Evolutionary conservation across 2,888 invertebrate species (phyloP).

Genomic region (Nebria salina): DNA sequence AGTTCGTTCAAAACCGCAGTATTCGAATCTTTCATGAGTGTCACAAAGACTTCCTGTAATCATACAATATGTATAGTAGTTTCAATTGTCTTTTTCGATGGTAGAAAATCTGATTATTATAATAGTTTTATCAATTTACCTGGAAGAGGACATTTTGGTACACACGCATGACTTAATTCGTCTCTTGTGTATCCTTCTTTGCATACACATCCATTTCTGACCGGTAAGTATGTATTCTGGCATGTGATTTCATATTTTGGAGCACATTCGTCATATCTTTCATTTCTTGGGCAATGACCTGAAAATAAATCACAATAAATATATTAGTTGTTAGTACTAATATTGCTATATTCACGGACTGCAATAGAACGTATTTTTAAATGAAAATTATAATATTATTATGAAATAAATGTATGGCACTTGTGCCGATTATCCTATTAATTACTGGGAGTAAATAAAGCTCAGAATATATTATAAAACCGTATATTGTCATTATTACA

Average conservation of each 20-base stretch:
- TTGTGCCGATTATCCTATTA: background rate
- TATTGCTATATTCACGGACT: too few species aligned
- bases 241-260: constrained; percentile 36
- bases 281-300: constrained; percentile 32
- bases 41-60: constrained; percentile 33
- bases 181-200: constrained; percentile 32
- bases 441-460: background rate
- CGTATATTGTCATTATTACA: background rate
- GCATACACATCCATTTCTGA: constrained; percentile 28
- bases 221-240: constrained; percentile 32
- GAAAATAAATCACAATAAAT: background rate
- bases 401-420: background rate
- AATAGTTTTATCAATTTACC: constrained; percentile 12
- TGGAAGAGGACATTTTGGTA: constrained; percentile 26
- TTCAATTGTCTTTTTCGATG: constrained; percentile 7
- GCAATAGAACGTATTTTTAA: too few species aligned
- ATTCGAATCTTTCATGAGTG: constrained; percentile 38
- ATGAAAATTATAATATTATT: too few species aligned
- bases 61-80: constrained; percentile 7
- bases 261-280: constrained; percentile 13
- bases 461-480: background rate
- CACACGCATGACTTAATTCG: constrained; percentile 34
- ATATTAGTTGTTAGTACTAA: background rate
- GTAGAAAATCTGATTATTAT: background rate
- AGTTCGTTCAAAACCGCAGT: constrained; percentile 28